Conservation (phyloP, 2,888 invertebrate species). For the Cyaniris semiargus region DNA sequence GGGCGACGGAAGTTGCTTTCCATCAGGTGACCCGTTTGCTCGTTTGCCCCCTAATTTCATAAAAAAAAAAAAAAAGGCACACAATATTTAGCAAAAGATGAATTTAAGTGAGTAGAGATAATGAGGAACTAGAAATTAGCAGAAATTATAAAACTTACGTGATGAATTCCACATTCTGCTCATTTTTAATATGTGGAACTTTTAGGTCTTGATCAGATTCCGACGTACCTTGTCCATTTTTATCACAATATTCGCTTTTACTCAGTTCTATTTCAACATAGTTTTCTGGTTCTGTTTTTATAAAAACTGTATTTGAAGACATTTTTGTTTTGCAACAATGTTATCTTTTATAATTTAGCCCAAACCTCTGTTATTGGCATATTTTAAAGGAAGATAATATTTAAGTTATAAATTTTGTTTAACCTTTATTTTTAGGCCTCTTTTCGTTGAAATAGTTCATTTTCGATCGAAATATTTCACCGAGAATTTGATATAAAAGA, state of each 20-base stretch:
- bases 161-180: not conserved
- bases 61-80: too few relatives aligned
- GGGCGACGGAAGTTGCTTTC: too few relatives aligned
- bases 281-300: conserved; percentile 27
- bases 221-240: not conserved
- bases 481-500: not conserved
- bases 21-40: too few relatives aligned
- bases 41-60: too few relatives aligned
- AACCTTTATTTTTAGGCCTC: not conserved
- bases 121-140: not conserved
- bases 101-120: not conserved
- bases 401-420: not conserved
- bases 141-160: conserved; percentile 1
- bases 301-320: conserved; percentile 17
- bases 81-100: not conserved
- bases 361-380: not conserved
- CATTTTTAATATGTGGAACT: not conserved
- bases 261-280: conserved; percentile 1
- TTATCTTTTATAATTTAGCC: not conserved
- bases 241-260: not conserved
- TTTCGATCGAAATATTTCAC: not conserved
- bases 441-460: not conserved
- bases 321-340: not conserved
- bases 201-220: not conserved
- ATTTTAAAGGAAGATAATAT: not conserved